Conservation (phyloP, 2,113 vertebrate species). For the Ochotona princeps region DNA sequence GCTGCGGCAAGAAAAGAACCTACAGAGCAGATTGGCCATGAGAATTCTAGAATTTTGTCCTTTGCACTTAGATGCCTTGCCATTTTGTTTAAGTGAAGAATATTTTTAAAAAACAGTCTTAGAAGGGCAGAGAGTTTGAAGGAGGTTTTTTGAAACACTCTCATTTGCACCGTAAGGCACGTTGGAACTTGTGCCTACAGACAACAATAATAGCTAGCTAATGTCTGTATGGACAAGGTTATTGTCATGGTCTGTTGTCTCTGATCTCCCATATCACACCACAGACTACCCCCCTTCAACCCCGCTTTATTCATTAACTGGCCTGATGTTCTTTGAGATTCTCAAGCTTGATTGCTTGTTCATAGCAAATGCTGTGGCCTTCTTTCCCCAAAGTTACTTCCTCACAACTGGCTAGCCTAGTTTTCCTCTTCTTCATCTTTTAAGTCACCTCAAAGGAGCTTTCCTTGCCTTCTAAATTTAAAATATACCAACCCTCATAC, state of each 20-base stretch:
- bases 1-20: constrained; percentile 71
- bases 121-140: constrained; percentile 77
- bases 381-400: not conserved
- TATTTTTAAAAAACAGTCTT: constrained; percentile 77
- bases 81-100: constrained; percentile 78
- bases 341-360: constrained; percentile 3
- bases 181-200: constrained; percentile 29
- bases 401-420: not conserved
- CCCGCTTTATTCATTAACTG: not conserved
- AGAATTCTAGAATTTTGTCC: constrained; percentile 80
- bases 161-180: constrained; percentile 27
- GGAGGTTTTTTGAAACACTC: constrained; percentile 52
- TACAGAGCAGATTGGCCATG: constrained; percentile 80
- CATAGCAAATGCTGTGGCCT: not conserved
- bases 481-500: not conserved
- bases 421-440: not conserved
- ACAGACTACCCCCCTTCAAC: too few relatives aligned
- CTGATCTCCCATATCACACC: not conserved
- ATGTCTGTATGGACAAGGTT: not conserved
- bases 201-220: constrained; percentile 6
- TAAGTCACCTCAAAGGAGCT: not conserved
- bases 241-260: not conserved
- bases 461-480: not conserved
- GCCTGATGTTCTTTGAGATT: not conserved
- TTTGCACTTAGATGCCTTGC: constrained; percentile 81